Evolutionary conservation across 2,888 invertebrate genomes (phyloP), one percentile per base, ranked within the genome.

Genomic region (Leucania comma): DNA sequence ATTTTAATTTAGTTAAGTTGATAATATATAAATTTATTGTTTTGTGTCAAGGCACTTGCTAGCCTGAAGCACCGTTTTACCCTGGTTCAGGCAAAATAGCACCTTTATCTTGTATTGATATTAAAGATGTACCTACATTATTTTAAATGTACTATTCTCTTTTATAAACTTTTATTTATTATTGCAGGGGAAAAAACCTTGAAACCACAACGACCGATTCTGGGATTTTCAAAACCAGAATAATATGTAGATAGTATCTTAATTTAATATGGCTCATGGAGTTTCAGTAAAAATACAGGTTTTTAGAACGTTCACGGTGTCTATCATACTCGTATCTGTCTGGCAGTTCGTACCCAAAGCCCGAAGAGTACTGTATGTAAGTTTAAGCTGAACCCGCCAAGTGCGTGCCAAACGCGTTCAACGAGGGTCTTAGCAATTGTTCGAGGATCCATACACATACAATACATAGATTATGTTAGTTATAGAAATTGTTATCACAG

Each of bases 371-470:
- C 66, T 42, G 38, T 77, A 60, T 63, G 59, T 74, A 65, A 80
- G 60, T 79, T 78, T 58, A 68, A 74, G 68, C 80, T 80, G 64
- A 68, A 58, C 60, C 73, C 42, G 50, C 32, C 53, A 80, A 46
- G 75, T 68, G 54, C 77, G 77, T 78, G 80, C 68, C 75, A 48
- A 75, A 42, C 57, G 24, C 64, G 57, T 68, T 61, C 58, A 35
- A 24, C 64, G 56, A 38, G 64, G 80, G 80, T 75, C 59, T 78
- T 80, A 80, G 75, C 61, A 58, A 35, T 59, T 53, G 32, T 50
- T 58, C 12, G 29, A 51, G 61, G 64, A 65, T 74, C 42, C 60
- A 26, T 38, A 48, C 14, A 29, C 63, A 56, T 24, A 64, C 56
- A 68, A 42, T 17, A 74, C 62, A 50, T 58, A 61, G 64, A 64